Percentiles rank a stretch among this genome's conserved stretches.
Evolutionary conservation across 2,113 vertebrate species (phyloP).

Genomic region (Sorex araneus): DNA sequence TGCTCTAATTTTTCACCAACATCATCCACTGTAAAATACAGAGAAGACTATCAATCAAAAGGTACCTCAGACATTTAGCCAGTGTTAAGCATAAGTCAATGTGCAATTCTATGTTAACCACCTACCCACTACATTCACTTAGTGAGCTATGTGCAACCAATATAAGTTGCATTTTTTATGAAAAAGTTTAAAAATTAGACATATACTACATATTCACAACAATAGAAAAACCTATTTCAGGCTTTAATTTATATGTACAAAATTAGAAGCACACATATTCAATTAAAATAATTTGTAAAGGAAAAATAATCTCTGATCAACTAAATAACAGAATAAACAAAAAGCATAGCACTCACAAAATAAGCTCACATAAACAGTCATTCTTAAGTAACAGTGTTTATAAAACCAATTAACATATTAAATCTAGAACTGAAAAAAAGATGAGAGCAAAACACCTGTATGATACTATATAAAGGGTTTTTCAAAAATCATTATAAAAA

Average conservation of each 20-base stretch:
- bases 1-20: constrained; percentile 98
- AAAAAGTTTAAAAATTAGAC: constrained; percentile 16
- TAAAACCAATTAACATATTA: constrained; percentile 58
- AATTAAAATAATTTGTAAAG: constrained; percentile 55
- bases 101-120: constrained; percentile 53
- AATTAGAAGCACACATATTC: constrained; percentile 34
- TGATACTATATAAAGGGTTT: constrained; percentile 30
- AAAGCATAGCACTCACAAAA: constrained; percentile 47
- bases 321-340: constrained; percentile 53
- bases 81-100: neutral
- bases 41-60: constrained; percentile 80
- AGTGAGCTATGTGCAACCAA: constrained; percentile 32
- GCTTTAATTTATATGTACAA: constrained; percentile 12
- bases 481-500: constrained; percentile 54
- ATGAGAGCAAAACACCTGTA: constrained; percentile 19
- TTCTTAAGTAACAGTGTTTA: constrained; percentile 34
- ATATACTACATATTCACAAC: constrained; percentile 39
- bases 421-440: neutral
- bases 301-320: constrained; percentile 4
- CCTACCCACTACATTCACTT: constrained; percentile 35
- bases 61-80: constrained; percentile 65
- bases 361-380: constrained; percentile 39
- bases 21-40: constrained; percentile 94
- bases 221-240: constrained; percentile 4
- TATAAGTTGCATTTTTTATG: constrained; percentile 29